phyloP scores from a whole-genome alignment of 2,888 invertebrate species.

The Drosophila leonis region DNA sequence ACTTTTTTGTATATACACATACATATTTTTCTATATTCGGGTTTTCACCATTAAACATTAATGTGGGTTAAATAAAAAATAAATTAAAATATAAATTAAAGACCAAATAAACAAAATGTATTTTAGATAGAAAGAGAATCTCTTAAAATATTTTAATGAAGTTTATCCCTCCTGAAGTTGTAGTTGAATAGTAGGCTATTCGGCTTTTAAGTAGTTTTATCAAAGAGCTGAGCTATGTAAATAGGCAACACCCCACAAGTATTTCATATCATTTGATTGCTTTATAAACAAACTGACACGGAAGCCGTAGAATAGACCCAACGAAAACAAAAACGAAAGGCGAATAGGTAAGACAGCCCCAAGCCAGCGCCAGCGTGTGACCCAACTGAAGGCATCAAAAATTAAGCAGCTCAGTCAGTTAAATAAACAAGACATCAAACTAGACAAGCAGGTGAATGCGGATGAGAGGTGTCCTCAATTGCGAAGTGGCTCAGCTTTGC shows the following conservation, averaged over 20 bases:
- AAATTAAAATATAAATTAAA: background rate
- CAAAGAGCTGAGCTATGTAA: background rate
- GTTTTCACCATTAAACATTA: background rate
- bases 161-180: background rate
- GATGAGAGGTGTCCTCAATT: constrained; percentile 35
- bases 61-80: background rate
- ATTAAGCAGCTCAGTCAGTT: constrained; percentile 60
- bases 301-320: constrained; percentile 6
- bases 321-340: background rate
- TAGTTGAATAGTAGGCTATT: background rate
- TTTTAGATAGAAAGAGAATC: background rate
- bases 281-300: constrained; percentile 29
- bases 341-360: background rate
- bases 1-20: background rate
- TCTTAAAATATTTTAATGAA: background rate
- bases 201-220: background rate
- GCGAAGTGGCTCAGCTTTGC: constrained; percentile 48
- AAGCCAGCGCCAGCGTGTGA: constrained; percentile 26
- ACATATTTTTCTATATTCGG: background rate
- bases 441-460: constrained; percentile 18
- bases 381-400: constrained; percentile 59
- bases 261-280: constrained; percentile 28
- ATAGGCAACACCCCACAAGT: constrained; percentile 3
- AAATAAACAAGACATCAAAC: constrained; percentile 61
- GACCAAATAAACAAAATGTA: background rate